These are phyloP conservation scores for Nysson spinosus DNA, from an alignment of 2,888 invertebrate genomes.

Conservation along the genomic window DNA sequence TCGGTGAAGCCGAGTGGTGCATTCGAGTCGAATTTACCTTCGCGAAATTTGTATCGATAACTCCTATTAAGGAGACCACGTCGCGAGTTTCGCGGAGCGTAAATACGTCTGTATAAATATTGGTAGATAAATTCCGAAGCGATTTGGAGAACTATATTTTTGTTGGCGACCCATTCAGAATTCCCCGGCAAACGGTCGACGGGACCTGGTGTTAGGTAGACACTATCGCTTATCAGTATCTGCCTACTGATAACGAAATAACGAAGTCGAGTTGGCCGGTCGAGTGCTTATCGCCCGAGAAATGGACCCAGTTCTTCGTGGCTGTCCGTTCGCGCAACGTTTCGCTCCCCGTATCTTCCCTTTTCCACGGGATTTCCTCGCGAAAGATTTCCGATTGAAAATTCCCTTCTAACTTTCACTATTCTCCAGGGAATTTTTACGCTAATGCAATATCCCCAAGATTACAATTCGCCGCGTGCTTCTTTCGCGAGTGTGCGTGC, in stretches of 20 bases:
- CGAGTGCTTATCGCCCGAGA: slow-evolving; percentile 52
- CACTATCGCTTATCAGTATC: slow-evolving; percentile 71
- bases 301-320: slow-evolving; percentile 58
- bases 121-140: background rate
- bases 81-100: too few relatives aligned
- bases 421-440: too few relatives aligned
- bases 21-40: too few relatives aligned
- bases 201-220: slow-evolving; percentile 41
- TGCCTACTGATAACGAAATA: slow-evolving; percentile 63
- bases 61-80: too few relatives aligned
- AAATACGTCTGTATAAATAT: too few relatives aligned
- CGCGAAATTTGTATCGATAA: background rate
- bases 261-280: slow-evolving; percentile 54
- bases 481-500: too few relatives aligned
- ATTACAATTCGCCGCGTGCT: too few relatives aligned
- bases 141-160: slow-evolving; percentile 6
- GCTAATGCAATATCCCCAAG: too few relatives aligned
- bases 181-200: slow-evolving; percentile 1
- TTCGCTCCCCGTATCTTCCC: background rate
- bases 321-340: slow-evolving; percentile 30
- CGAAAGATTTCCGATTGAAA: too few relatives aligned
- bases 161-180: slow-evolving; percentile 2
- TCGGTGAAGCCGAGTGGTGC: too few relatives aligned
- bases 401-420: too few relatives aligned
- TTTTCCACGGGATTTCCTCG: background rate